Evolutionary conservation across 1,140 invertebrate species (phyloP).

Genomic region (Megalopta genalis): DNA sequence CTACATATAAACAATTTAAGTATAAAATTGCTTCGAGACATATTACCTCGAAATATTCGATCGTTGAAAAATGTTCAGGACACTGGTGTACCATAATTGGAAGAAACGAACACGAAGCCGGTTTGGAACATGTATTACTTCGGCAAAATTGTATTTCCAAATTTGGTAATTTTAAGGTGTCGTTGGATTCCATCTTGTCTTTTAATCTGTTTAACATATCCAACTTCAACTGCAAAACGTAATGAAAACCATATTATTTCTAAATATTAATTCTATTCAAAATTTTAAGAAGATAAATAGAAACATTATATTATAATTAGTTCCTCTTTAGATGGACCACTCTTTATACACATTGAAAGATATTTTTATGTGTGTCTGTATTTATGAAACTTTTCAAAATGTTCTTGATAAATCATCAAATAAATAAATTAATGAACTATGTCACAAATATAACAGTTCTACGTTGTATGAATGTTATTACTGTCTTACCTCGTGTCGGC

Average conservation of each 20-base stretch:
- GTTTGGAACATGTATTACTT: constrained; percentile 71
- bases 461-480: constrained; percentile 40
- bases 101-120: constrained; percentile 81
- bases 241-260: neutral
- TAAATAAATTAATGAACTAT: neutral
- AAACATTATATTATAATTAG: no score
- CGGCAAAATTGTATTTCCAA: constrained; percentile 84
- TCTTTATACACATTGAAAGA: no score
- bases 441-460: neutral
- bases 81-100: constrained; percentile 88
- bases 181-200: constrained; percentile 78
- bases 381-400: no score
- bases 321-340: no score
- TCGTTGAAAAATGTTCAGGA: constrained; percentile 89
- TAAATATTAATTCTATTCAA: neutral
- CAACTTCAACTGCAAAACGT: constrained; percentile 81
- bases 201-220: constrained; percentile 82
- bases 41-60: constrained; percentile 89
- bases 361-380: no score
- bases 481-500: constrained; percentile 85
- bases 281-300: neutral
- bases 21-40: no score
- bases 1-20: no score
- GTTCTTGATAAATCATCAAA: no score
- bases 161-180: constrained; percentile 81